These are phyloP conservation scores for Perca fluviatilis DNA, from an alignment of 2,113 vertebrate species.

Conservation along the genomic window DNA sequence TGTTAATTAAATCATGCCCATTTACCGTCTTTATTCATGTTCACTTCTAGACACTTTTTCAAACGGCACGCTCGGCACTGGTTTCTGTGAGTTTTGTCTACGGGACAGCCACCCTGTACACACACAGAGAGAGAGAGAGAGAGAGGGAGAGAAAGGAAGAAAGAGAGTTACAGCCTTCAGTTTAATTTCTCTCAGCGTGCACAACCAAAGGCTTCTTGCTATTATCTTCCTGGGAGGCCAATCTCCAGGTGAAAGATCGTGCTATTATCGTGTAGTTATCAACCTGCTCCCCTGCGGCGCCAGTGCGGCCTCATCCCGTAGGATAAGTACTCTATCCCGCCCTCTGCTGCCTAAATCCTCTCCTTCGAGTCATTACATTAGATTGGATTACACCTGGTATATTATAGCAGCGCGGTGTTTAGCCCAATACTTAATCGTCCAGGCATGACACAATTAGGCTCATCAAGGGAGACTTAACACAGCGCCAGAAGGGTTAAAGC, in stretches of 20 bases:
- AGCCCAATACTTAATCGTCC: constrained; percentile 67
- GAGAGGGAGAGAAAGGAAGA: not conserved
- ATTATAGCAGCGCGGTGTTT: constrained; percentile 73
- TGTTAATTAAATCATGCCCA: constrained; percentile 63
- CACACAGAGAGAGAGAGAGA: constrained; percentile 25
- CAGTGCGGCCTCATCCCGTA: constrained; percentile 68
- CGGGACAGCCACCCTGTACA: constrained; percentile 94
- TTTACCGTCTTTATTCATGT: constrained; percentile 99
- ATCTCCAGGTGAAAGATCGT: constrained; percentile 80
- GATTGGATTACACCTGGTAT: constrained; percentile 87
- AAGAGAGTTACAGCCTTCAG: constrained; percentile 32
- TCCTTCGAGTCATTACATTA: constrained; percentile 79
- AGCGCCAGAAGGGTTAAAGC: not conserved
- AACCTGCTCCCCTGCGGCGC: constrained; percentile 75
- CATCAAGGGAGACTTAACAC: constrained; percentile 66
- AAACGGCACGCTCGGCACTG: constrained; percentile 98
- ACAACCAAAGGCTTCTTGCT: constrained; percentile 24
- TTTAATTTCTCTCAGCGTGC: constrained; percentile 23
- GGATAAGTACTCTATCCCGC: constrained; percentile 79
- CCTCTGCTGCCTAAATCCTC: constrained; percentile 81
- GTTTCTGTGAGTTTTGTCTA: constrained; percentile 99
- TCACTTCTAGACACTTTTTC: constrained; percentile 99
- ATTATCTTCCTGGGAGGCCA: constrained; percentile 74
- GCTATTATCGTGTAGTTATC: constrained; percentile 78
- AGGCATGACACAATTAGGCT: constrained; percentile 75